Conservation (phyloP, 2,113 vertebrate species). For the Varanus komodoensis region DNA sequence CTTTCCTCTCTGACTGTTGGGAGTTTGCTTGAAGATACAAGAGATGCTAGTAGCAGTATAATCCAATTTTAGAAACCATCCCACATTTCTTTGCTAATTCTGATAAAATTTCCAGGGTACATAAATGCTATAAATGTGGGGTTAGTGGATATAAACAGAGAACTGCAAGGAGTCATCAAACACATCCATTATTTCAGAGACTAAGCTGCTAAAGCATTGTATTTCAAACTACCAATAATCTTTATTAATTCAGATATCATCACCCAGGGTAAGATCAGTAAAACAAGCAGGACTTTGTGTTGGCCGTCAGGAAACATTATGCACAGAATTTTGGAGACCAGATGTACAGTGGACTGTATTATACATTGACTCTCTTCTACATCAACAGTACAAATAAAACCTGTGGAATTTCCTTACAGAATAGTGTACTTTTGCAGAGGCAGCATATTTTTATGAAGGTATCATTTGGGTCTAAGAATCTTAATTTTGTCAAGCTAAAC, state of each 20-base stretch:
- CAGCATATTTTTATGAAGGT: neutral
- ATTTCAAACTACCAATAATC: neutral
- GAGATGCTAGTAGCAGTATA: neutral
- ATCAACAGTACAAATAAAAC: neutral
- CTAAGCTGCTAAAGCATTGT: neutral
- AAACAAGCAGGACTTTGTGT: neutral
- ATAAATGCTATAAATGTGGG: neutral
- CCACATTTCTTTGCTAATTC: neutral
- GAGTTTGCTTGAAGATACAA: neutral
- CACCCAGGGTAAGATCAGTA: neutral
- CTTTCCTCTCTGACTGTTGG: slow-evolving; percentile 53
- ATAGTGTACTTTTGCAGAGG: neutral
- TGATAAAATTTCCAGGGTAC: neutral
- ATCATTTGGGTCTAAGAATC: neutral
- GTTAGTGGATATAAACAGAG: neutral
- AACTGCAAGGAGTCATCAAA: neutral
- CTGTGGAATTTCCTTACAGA: neutral
- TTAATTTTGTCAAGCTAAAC: neutral
- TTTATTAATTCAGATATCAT: neutral
- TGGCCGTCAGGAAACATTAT: neutral
- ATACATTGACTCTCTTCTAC: neutral
- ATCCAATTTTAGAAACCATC: neutral
- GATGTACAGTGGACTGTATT: neutral
- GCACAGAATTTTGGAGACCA: neutral
- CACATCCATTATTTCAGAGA: rapidly evolving